These are phyloP conservation scores for Echiichthys vipera DNA, from an alignment of 2,797 vertebrate genomes.

Conservation along the genomic window DNA sequence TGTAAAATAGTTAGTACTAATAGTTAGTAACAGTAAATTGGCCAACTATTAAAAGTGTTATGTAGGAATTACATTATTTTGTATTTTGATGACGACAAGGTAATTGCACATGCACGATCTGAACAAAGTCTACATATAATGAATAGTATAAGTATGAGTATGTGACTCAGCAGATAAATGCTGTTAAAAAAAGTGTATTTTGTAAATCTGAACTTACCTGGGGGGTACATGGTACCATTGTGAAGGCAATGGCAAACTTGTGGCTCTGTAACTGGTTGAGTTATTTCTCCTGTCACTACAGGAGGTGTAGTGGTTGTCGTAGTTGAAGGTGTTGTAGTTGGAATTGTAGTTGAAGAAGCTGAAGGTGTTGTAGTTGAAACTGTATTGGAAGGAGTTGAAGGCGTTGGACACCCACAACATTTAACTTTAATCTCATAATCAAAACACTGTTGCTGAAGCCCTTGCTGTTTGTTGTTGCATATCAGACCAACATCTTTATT, in stretches of 20 bases:
- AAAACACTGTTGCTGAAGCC: slow-evolving; percentile 42
- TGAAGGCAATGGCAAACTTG: background rate
- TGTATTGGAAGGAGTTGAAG: background rate
- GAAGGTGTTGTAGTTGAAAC: background rate
- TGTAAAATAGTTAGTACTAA: too few species aligned
- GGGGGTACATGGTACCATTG: background rate
- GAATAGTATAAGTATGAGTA: too few species aligned
- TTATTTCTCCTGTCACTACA: background rate
- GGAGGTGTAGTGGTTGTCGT: background rate
- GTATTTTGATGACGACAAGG: too few species aligned
- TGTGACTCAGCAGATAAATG: background rate
- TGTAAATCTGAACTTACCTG: slow-evolving; percentile 38
- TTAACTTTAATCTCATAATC: slow-evolving; percentile 63
- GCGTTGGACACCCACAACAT: slow-evolving; percentile 28
- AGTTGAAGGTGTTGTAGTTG: background rate
- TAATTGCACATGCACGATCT: too few species aligned
- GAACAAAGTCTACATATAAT: too few species aligned
- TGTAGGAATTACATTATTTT: too few species aligned
- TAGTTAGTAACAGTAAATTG: too few species aligned
- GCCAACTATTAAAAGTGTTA: too few species aligned
- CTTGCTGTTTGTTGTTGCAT: slow-evolving; percentile 62
- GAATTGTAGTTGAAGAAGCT: background rate
- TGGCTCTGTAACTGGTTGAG: fast-evolving
- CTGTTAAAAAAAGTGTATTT: background rate
- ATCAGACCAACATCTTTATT: slow-evolving; percentile 42